A percentile compares a stretch with the other conserved stretches of the same genome.
phyloP scores from a whole-genome alignment of 2,888 invertebrate genomes.

The Lacanobia oleracea region DNA sequence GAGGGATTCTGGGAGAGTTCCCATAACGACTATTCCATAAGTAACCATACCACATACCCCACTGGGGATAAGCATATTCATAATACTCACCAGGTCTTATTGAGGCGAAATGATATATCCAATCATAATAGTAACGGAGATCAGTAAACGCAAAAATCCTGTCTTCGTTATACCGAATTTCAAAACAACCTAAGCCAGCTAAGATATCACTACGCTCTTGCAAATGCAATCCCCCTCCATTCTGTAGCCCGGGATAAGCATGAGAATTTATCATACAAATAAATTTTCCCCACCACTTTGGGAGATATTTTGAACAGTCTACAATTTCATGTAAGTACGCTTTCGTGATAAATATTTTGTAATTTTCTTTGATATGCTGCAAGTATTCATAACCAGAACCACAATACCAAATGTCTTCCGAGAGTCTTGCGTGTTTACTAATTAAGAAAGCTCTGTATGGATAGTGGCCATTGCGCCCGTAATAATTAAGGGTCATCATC shows the following conservation, averaged over 20 bases:
- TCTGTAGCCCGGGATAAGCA: slow-evolving; percentile 70
- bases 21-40: not conserved
- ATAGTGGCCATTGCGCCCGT: slow-evolving; percentile 60
- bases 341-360: slow-evolving; percentile 69
- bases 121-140: slow-evolving; percentile 73
- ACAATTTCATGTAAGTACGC: slow-evolving; percentile 34
- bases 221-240: slow-evolving; percentile 72
- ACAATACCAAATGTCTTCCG: slow-evolving; percentile 54
- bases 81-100: slow-evolving; percentile 73
- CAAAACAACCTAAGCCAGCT: slow-evolving; percentile 77
- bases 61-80: slow-evolving; percentile 81
- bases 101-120: slow-evolving; percentile 63
- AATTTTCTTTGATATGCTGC: slow-evolving; percentile 76
- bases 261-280: slow-evolving; percentile 73
- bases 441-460: slow-evolving; percentile 60
- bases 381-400: slow-evolving; percentile 75
- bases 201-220: slow-evolving; percentile 13
- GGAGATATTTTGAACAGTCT: slow-evolving; percentile 76
- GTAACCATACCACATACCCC: slow-evolving; percentile 49
- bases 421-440: accelerated
- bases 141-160: slow-evolving; percentile 79
- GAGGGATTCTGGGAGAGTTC: slow-evolving; percentile 51
- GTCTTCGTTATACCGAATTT: slow-evolving; percentile 79
- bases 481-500: slow-evolving; percentile 42
- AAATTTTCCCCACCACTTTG: slow-evolving; percentile 82